Percentiles rank a stretch among this genome's conserved stretches.
phyloP scores from a whole-genome alignment of 2,113 vertebrate species.

The Trogon melanurus region DNA sequence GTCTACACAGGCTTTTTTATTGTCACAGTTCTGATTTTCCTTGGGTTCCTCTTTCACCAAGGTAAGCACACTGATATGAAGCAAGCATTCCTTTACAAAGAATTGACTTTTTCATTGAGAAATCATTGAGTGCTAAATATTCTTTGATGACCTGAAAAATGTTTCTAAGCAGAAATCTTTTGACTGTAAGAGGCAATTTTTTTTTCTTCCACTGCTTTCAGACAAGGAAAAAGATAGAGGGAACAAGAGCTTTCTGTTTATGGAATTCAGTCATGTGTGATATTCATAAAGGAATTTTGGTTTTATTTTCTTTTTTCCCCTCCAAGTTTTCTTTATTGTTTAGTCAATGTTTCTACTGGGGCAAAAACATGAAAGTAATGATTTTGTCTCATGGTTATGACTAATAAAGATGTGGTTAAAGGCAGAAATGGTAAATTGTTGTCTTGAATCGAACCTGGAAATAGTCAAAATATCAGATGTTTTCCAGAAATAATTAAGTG shows the following conservation, averaged over 20 bases:
- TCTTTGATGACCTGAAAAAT: conserved; percentile 45
- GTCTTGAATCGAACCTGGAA: neutral
- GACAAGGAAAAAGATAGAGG: neutral
- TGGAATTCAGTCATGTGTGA: neutral
- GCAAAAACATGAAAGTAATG: neutral
- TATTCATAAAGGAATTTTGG: neutral
- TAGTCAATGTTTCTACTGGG: neutral
- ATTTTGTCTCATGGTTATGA: neutral
- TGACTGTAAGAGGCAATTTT: neutral
- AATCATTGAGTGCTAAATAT: conserved; percentile 35
- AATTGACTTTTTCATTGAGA: conserved; percentile 41
- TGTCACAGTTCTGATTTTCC: neutral
- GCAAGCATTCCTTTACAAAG: neutral
- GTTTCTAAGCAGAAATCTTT: neutral
- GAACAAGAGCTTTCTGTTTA: neutral
- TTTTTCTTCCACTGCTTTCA: neutral
- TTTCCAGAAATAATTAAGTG: neutral
- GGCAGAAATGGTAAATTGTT: neutral
- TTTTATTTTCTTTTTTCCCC: neutral
- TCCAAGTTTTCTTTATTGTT: neutral
- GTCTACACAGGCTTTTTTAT: neutral
- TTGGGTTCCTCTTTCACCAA: neutral
- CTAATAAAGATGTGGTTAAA: neutral
- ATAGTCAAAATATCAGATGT: neutral
- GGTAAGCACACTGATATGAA: conserved; percentile 9